phyloP scores from a whole-genome alignment of 2,888 invertebrate genomes.

The Chloroclysta siterata region DNA sequence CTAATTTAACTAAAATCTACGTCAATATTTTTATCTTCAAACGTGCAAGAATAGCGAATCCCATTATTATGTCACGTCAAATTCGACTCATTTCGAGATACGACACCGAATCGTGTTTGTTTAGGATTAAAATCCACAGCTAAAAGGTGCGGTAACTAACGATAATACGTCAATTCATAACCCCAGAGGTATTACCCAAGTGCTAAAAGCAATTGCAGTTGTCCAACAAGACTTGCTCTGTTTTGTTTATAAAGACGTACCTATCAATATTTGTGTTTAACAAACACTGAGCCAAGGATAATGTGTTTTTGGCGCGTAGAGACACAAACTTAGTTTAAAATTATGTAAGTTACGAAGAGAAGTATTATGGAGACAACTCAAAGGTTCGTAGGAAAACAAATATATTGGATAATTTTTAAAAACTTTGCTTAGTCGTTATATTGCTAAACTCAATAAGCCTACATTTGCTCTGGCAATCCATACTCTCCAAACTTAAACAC shows the following conservation, averaged over 20 bases:
- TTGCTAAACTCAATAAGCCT: not conserved
- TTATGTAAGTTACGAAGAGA: not conserved
- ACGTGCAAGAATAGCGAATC: no score
- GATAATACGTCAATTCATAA: conserved; percentile 45
- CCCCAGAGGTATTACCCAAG: conserved; percentile 53
- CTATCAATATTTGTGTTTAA: conserved; percentile 63
- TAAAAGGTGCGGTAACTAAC: conserved; percentile 46
- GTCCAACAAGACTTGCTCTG: conserved; percentile 44
- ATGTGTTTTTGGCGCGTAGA: conserved; percentile 37
- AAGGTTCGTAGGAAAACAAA: not conserved
- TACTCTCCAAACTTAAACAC: no score
- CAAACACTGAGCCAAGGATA: conserved; percentile 63
- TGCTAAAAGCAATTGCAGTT: conserved; percentile 64
- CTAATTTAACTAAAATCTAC: no score
- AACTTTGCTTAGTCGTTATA: not conserved
- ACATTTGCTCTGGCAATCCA: no score
- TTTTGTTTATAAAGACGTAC: conserved; percentile 54
- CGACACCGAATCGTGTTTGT: conserved; percentile 40
- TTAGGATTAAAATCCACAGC: conserved; percentile 42
- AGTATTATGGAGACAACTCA: not conserved
- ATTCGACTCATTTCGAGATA: conserved; percentile 22
- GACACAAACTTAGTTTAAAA: conserved; percentile 10
- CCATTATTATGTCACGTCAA: not conserved
- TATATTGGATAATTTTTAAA: not conserved
- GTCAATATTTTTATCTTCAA: no score